Conservation (phyloP, 2,113 vertebrate genomes). For the Reinhardtius hippoglossoides region DNA sequence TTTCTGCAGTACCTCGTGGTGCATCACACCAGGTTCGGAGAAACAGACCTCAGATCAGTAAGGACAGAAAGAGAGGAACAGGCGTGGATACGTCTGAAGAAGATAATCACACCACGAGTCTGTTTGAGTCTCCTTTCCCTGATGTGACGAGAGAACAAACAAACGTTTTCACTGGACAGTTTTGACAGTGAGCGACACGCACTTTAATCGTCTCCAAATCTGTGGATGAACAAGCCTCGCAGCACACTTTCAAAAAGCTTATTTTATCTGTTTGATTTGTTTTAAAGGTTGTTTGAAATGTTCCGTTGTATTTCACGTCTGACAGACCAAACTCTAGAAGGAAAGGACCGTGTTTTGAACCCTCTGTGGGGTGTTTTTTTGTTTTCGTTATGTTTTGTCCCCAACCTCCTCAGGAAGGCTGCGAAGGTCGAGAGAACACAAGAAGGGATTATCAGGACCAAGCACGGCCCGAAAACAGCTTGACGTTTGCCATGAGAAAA, state of each 20-base stretch:
- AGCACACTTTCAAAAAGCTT: constrained; percentile 77
- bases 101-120: constrained; percentile 54
- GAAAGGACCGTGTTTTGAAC: constrained; percentile 43
- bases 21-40: constrained; percentile 49
- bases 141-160: constrained; percentile 75
- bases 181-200: constrained; percentile 85
- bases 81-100: constrained; percentile 54
- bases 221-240: constrained; percentile 85
- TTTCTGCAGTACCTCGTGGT: constrained; percentile 50
- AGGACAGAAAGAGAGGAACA: constrained; percentile 45
- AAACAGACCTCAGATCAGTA: constrained; percentile 46
- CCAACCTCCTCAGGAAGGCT: constrained; percentile 52
- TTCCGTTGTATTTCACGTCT: constrained; percentile 63
- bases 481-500: constrained; percentile 13
- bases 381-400: constrained; percentile 12
- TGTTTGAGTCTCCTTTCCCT: constrained; percentile 52
- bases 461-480: constrained; percentile 37
- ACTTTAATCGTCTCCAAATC: constrained; percentile 89
- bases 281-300: constrained; percentile 53
- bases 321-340: constrained; percentile 64
- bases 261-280: constrained; percentile 77
- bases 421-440: constrained; percentile 45
- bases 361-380: background rate
- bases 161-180: constrained; percentile 85
- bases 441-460: constrained; percentile 61